Evolutionary conservation across 2,113 vertebrate species (phyloP).

Genomic region (Tapirus terrestris): DNA sequence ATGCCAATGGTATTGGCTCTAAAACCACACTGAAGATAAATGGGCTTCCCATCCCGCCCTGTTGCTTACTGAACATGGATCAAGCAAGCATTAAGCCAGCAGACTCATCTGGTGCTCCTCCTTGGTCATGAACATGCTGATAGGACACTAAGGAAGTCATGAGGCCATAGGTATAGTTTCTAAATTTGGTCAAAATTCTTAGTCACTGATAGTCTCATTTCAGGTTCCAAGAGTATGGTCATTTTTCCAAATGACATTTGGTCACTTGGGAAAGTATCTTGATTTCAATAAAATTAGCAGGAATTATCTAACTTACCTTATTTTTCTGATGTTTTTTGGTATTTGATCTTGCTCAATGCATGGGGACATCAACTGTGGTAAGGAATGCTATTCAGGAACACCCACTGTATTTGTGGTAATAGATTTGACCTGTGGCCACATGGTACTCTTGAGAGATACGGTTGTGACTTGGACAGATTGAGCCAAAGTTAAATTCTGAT

Average conservation of each 20-base stretch:
- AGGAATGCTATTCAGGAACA: constrained; percentile 43
- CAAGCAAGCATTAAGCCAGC: neutral
- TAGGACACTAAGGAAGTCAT: neutral
- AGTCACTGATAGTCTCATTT: neutral
- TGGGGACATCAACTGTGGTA: neutral
- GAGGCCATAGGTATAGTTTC: neutral
- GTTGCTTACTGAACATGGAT: neutral
- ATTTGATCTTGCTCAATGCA: constrained; percentile 21
- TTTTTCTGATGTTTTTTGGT: neutral
- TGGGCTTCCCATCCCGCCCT: neutral
- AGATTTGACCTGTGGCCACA: constrained; percentile 70
- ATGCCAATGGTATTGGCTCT: neutral
- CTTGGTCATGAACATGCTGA: neutral
- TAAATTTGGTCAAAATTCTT: constrained; percentile 41
- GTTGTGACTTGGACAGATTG: constrained; percentile 70
- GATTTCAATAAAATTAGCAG: constrained; percentile 56
- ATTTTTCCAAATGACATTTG: constrained; percentile 41
- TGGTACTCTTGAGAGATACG: constrained; percentile 55
- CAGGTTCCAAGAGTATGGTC: neutral
- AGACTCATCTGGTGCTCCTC: neutral
- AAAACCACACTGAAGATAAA: neutral
- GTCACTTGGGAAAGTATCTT: neutral
- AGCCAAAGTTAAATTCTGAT: constrained; percentile 71
- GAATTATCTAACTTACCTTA: neutral
- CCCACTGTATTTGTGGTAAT: constrained; percentile 52